A percentile compares a stretch with the other conserved stretches of the same genome.
Conservation (phyloP, 2,113 vertebrate species). For the Symphodus melops region DNA sequence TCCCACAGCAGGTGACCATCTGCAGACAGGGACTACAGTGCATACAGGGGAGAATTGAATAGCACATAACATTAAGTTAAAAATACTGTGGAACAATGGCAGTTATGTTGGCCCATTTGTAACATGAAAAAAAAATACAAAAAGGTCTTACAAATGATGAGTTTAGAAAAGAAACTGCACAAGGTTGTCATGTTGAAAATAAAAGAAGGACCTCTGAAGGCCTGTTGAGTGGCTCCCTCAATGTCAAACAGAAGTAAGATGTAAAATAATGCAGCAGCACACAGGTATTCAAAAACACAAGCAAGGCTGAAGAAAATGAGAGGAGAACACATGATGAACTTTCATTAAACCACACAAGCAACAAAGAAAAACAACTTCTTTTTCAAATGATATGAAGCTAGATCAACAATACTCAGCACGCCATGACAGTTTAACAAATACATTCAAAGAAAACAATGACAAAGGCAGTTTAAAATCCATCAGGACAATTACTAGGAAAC, state of each 20-base stretch:
- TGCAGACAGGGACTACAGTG: conserved; percentile 22
- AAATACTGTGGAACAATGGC: neutral
- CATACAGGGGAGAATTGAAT: conserved; percentile 11
- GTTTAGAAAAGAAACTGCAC: neutral
- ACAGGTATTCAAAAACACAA: neutral
- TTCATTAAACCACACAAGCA: no score
- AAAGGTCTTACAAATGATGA: neutral
- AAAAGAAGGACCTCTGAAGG: neutral
- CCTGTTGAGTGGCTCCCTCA: neutral
- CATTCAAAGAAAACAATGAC: no score
- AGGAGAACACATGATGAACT: neutral
- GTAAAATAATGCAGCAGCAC: neutral
- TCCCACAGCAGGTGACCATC: conserved; percentile 60
- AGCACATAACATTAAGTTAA: neutral
- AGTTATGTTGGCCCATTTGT: neutral
- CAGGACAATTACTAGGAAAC: no score
- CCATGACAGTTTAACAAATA: no score
- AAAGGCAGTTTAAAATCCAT: no score
- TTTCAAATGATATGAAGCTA: no score
- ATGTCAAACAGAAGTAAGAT: neutral
- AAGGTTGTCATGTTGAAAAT: neutral
- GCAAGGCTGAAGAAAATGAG: neutral
- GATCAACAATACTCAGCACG: no score
- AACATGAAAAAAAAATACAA: neutral
- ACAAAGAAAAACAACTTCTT: no score